A percentile compares a stretch with the other conserved stretches of the same genome.
These are phyloP conservation scores for Forbesichthys papilliferus DNA, from an alignment of 2,113 vertebrate species.

Conservation along the genomic window DNA sequence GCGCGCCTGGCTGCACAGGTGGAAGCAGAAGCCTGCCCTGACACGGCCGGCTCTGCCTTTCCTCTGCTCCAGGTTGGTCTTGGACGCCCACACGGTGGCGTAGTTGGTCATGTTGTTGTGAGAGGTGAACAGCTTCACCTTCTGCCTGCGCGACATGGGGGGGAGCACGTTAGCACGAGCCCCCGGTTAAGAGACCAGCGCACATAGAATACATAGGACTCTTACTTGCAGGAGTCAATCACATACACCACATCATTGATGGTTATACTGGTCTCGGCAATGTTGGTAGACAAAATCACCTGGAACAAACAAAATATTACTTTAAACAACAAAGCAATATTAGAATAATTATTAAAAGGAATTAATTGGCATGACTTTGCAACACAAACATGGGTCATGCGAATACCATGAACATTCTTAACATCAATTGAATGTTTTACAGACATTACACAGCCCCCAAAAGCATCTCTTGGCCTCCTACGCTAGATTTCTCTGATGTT, in stretches of 20 bases:
- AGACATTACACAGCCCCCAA: too few relatives aligned
- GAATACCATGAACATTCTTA: too few relatives aligned
- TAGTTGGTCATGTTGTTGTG: constrained; percentile 99
- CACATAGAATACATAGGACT: not conserved
- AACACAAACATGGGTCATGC: too few relatives aligned
- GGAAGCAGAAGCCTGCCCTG: constrained; percentile 90
- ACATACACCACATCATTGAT: constrained; percentile 98
- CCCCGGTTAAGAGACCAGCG: not conserved
- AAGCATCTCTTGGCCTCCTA: too few relatives aligned
- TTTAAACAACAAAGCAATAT: not conserved
- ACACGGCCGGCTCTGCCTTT: constrained; percentile 91
- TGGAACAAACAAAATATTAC: constrained; percentile 50
- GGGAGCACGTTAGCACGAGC: too few relatives aligned
- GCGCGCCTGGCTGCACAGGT: constrained; percentile 89
- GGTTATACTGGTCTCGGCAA: constrained; percentile 95
- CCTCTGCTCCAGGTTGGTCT: constrained; percentile 95
- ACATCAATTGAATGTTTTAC: too few relatives aligned
- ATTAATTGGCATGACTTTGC: not conserved
- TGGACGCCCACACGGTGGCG: constrained; percentile 96
- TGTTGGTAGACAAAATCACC: constrained; percentile 98
- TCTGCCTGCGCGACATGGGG: constrained; percentile 81
- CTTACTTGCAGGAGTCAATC: constrained; percentile 98
- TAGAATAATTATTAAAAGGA: not conserved
- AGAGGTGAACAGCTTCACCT: constrained; percentile 95
- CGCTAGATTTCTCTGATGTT: not conserved